Conservation (phyloP, 2,113 vertebrate genomes). For the Burhinus bistriatus region DNA sequence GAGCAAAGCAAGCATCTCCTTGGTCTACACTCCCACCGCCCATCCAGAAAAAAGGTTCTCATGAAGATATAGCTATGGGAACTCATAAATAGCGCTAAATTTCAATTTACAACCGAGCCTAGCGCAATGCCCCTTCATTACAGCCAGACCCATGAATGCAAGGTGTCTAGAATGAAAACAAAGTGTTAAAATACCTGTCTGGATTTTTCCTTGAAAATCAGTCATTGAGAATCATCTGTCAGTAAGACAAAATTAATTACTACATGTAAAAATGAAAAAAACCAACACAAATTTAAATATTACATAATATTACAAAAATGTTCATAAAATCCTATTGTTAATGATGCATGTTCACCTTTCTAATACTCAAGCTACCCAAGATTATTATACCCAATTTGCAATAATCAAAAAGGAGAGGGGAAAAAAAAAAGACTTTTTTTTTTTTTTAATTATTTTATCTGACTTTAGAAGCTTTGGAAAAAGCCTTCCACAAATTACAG, state of each 20-base stretch:
- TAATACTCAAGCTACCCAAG: background rate
- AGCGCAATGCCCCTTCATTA: background rate
- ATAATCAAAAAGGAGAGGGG: background rate
- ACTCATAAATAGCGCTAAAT: background rate
- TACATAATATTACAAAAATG: conserved; percentile 52
- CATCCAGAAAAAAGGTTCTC: background rate
- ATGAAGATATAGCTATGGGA: background rate
- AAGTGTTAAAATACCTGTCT: conserved; percentile 75
- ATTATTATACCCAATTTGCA: background rate
- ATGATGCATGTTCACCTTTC: conserved; percentile 21
- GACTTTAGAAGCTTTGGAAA: background rate
- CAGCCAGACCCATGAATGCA: background rate
- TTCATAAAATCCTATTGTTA: conserved; percentile 41
- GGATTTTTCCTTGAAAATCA: conserved; percentile 71
- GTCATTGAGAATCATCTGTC: conserved; percentile 77
- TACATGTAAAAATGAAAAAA: conserved; percentile 51
- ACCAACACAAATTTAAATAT: conserved; percentile 62
- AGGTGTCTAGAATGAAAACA: conserved; percentile 43
- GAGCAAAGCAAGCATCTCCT: background rate
- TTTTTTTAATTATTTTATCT: background rate
- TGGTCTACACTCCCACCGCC: background rate
- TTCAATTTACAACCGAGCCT: background rate
- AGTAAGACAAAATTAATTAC: conserved; percentile 77
- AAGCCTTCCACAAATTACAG: conserved; percentile 29
- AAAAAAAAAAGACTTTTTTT: background rate